These are phyloP conservation scores for Brachypterus glaber DNA, from an alignment of 2,888 invertebrate genomes.

Conservation along the genomic window DNA sequence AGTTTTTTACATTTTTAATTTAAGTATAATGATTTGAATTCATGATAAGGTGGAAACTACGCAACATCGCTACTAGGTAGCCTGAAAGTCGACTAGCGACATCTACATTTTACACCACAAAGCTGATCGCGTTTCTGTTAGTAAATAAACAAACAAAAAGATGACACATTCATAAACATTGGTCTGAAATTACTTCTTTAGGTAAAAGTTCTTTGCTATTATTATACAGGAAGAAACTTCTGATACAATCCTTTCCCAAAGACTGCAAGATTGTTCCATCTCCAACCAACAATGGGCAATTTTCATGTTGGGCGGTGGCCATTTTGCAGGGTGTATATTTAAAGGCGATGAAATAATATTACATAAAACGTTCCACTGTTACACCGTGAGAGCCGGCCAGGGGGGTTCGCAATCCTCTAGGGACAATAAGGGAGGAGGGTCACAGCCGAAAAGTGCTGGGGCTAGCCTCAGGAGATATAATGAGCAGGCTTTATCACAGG, in stretches of 20 bases:
- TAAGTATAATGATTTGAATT: no score
- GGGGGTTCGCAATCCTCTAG: conserved; percentile 64
- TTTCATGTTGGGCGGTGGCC: conserved; percentile 77
- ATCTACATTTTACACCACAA: no score
- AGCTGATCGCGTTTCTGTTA: no score
- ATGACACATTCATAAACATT: no score
- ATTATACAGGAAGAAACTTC: conserved; percentile 26
- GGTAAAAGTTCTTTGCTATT: no score
- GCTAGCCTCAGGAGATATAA: conserved; percentile 72
- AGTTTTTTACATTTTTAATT: no score
- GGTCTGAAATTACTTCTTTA: no score
- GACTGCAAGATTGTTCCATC: conserved; percentile 30
- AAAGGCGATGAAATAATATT: conserved; percentile 44
- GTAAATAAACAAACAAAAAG: no score
- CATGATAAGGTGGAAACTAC: no score
- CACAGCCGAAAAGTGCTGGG: conserved; percentile 69
- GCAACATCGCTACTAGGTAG: no score
- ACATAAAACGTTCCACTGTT: conserved; percentile 80
- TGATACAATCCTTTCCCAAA: conserved; percentile 17
- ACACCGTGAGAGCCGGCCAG: conserved; percentile 75
- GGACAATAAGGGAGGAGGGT: conserved; percentile 51
- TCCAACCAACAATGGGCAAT: conserved; percentile 53
- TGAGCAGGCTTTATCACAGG: conserved; percentile 64
- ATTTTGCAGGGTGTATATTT: conserved; percentile 68
- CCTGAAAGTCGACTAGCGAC: no score